Evolutionary conservation across 2,797 vertebrate genomes (phyloP).

Genomic region (Natrix natrix): DNA sequence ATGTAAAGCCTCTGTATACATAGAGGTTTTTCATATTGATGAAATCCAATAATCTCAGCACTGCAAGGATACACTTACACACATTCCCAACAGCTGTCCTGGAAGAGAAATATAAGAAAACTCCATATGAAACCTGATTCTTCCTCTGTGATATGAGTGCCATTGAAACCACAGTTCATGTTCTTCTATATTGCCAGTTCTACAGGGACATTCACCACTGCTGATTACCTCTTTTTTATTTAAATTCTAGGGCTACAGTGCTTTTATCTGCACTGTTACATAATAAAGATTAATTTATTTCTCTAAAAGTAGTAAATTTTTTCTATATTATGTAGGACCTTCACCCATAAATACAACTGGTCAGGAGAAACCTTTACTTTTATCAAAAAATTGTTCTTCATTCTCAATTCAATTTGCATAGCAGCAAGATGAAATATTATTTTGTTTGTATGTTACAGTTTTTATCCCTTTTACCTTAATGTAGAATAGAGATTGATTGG

Average conservation of each 20-base stretch:
- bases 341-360: background rate
- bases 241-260: background rate
- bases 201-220: background rate
- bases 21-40: background rate
- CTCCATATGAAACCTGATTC: background rate
- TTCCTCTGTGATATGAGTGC: background rate
- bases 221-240: background rate
- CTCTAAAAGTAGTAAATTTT: background rate
- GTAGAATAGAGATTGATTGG: background rate
- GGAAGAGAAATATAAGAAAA: background rate
- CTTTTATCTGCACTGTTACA: background rate
- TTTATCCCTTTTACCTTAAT: background rate
- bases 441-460: background rate
- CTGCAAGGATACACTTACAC: background rate
- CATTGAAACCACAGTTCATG: background rate
- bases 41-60: background rate
- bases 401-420: background rate
- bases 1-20: background rate
- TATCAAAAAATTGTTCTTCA: background rate
- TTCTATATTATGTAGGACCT: background rate
- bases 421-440: background rate
- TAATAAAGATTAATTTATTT: background rate
- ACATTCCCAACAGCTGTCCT: background rate
- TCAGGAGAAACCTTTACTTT: background rate
- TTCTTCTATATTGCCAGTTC: background rate